Percentiles rank a stretch among this genome's conserved stretches.
Evolutionary conservation across 2,113 vertebrate species (phyloP).

Genomic region (Percina caprodes): DNA sequence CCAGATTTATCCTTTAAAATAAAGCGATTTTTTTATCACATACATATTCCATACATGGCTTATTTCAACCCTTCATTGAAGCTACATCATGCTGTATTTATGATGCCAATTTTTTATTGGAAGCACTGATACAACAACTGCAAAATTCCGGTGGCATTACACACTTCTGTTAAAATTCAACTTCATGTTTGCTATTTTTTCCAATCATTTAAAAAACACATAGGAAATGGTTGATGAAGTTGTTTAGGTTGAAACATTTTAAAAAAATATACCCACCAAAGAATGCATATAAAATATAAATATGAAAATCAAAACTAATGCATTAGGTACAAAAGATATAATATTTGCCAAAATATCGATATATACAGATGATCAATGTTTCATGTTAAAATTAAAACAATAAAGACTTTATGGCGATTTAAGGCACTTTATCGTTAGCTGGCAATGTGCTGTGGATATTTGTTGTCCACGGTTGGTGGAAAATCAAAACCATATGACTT

Average conservation of each 20-base stretch:
- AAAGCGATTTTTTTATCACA: background rate
- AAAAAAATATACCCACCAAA: background rate
- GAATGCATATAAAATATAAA: background rate
- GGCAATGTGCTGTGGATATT: conserved; percentile 13
- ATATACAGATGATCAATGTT: background rate
- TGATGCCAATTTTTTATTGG: background rate
- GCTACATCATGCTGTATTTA: conserved; percentile 2
- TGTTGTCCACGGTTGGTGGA: conserved; percentile 33
- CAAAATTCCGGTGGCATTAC: background rate
- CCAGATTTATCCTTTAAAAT: background rate
- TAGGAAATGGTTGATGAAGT: background rate
- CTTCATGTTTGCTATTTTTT: background rate
- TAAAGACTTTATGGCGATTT: background rate
- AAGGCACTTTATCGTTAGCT: conserved; percentile 10
- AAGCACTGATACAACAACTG: background rate
- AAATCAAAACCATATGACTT: conserved; percentile 33
- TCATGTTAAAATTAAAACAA: background rate
- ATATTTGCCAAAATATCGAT: background rate
- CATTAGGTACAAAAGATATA: background rate
- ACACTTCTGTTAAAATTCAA: background rate
- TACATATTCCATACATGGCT: conserved; percentile 6
- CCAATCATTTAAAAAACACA: background rate
- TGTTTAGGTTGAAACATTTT: background rate
- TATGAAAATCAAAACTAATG: background rate
- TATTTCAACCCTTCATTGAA: conserved; percentile 55